A percentile compares a stretch with the other conserved stretches of the same genome.
Evolutionary conservation across 1,140 invertebrate species (phyloP).

Genomic region (Neomicropteryx cornuta): DNA sequence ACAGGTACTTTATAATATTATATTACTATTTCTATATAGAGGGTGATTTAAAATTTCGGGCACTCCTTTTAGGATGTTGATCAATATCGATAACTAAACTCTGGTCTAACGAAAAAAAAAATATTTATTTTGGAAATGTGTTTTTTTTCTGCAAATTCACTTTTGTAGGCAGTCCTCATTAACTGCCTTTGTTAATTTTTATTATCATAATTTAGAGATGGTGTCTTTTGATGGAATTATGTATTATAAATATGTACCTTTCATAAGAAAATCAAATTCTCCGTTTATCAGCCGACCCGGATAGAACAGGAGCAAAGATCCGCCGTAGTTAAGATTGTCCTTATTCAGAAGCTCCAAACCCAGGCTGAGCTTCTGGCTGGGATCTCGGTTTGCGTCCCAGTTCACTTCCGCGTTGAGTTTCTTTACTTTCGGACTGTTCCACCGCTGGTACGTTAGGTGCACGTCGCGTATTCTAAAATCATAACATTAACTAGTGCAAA

Average conservation of each 20-base stretch:
- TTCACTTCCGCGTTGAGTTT: conserved; percentile 57
- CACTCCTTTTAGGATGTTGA: too few relatives aligned
- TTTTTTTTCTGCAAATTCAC: too few relatives aligned
- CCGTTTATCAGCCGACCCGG: conserved; percentile 57
- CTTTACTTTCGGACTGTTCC: conserved; percentile 44
- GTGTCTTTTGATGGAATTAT: too few relatives aligned
- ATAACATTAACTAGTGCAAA: conserved; percentile 9
- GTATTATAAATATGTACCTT: conserved; percentile 37
- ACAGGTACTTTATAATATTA: too few relatives aligned
- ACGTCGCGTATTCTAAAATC: conserved; percentile 55
- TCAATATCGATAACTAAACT: too few relatives aligned
- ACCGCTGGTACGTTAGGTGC: conserved; percentile 48
- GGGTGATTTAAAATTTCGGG: too few relatives aligned
- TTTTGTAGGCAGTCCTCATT: too few relatives aligned
- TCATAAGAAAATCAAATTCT: conserved; percentile 43
- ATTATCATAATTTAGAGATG: too few relatives aligned
- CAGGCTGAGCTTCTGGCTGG: conserved; percentile 51
- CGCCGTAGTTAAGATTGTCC: conserved; percentile 46
- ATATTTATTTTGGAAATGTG: too few relatives aligned
- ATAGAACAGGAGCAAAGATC: conserved; percentile 52
- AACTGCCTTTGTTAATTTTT: too few relatives aligned
- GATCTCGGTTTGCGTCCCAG: conserved; percentile 75
- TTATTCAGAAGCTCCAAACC: conserved; percentile 38
- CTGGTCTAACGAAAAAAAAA: too few relatives aligned
- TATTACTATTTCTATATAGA: too few relatives aligned